phyloP scores from a whole-genome alignment of 2,113 vertebrate genomes.

The Cathartes aura region DNA sequence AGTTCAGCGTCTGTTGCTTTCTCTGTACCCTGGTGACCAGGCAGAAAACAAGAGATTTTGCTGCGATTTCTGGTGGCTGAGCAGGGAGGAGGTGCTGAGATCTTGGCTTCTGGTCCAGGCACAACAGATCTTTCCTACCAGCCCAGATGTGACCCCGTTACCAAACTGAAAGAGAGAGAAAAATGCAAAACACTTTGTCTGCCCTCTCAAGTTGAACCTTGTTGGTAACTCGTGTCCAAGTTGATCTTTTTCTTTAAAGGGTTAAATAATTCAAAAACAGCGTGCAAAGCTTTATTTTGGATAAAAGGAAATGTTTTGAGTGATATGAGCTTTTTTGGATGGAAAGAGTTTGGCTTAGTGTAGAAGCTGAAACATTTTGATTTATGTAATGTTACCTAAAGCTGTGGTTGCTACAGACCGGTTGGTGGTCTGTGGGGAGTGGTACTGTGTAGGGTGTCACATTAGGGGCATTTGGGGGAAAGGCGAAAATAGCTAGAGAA shows the following conservation, averaged over 20 bases:
- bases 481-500: background rate
- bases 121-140: background rate
- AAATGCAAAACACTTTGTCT: background rate
- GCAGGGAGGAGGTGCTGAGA: background rate
- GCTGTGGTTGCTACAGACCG: background rate
- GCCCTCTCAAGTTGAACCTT: background rate
- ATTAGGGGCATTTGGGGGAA: background rate
- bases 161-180: background rate
- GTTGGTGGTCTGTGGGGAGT: background rate
- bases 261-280: background rate
- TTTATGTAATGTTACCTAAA: background rate
- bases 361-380: background rate
- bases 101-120: background rate
- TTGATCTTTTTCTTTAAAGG: background rate
- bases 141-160: background rate
- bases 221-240: background rate
- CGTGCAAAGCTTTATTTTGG: background rate
- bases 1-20: background rate
- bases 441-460: background rate
- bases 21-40: background rate
- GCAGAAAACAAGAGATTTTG: background rate
- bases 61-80: background rate
- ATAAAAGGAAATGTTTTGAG: background rate
- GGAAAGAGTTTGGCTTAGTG: background rate
- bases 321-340: background rate